Evolutionary conservation across 2,888 invertebrate genomes (phyloP).

Genomic region (Calameuta filiformis): DNA sequence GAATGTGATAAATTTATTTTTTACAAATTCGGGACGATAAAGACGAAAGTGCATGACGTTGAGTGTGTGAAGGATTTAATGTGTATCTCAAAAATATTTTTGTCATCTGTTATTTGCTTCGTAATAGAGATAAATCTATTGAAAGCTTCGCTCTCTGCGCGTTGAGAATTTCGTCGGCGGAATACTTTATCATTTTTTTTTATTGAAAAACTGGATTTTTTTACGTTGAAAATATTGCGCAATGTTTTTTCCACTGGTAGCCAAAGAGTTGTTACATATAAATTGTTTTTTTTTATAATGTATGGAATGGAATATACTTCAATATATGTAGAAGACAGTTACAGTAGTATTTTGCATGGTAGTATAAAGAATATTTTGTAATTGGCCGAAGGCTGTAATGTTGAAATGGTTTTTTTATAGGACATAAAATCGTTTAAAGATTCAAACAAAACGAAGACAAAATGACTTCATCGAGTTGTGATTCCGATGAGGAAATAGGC

Average conservation of each 20-base stretch:
- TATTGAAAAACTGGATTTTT: background rate
- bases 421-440: background rate
- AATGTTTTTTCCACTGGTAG: background rate
- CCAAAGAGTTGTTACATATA: background rate
- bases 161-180: background rate
- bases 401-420: background rate
- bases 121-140: too few relatives aligned
- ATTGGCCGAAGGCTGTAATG: background rate
- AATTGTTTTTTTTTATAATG: background rate
- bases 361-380: background rate
- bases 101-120: too few relatives aligned
- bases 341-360: background rate
- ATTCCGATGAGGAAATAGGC: slow-evolving; percentile 9
- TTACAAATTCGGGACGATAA: too few relatives aligned
- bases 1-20: too few relatives aligned
- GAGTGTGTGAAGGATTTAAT: too few relatives aligned
- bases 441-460: background rate
- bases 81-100: too few relatives aligned
- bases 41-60: too few relatives aligned
- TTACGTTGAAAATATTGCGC: background rate
- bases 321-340: background rate
- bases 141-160: too few relatives aligned
- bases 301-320: background rate
- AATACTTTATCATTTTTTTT: background rate
- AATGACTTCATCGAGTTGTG: too few relatives aligned